phyloP scores from a whole-genome alignment of 2,888 invertebrate species.

The Dyspetes luteomarginatus region DNA sequence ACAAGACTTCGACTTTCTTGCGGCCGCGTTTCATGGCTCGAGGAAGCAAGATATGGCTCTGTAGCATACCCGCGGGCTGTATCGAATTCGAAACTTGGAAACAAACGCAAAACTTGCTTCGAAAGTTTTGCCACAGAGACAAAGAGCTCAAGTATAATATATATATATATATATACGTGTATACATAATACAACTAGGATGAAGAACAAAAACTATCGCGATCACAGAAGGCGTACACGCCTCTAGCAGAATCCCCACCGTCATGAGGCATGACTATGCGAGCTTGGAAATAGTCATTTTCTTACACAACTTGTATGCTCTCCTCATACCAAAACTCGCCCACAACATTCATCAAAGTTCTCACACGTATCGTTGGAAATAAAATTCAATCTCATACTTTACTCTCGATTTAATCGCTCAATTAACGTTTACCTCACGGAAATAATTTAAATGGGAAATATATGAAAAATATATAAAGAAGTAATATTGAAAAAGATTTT shows the following conservation, averaged over 20 bases:
- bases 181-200: background rate
- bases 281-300: constrained; percentile 77
- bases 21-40: constrained; percentile 44
- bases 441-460: too few species aligned
- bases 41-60: constrained; percentile 8
- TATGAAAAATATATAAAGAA: too few species aligned
- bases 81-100: constrained; percentile 77
- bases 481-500: too few species aligned
- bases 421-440: too few species aligned
- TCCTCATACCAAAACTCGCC: constrained; percentile 55
- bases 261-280: constrained; percentile 75
- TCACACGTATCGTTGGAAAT: background rate
- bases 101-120: constrained; percentile 57
- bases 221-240: constrained; percentile 70
- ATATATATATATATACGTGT: background rate
- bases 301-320: constrained; percentile 56
- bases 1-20: constrained; percentile 60
- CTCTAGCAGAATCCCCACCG: constrained; percentile 61
- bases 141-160: constrained; percentile 67
- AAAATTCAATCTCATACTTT: background rate
- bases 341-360: constrained; percentile 35
- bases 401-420: constrained; percentile 24
- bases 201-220: constrained; percentile 74
- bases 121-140: constrained; percentile 74
- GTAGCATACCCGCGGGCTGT: constrained; percentile 69